Base-by-base conservation (phyloP, 2,888 invertebrate genomes). In the Omphaloscelis lunosa region DNA sequence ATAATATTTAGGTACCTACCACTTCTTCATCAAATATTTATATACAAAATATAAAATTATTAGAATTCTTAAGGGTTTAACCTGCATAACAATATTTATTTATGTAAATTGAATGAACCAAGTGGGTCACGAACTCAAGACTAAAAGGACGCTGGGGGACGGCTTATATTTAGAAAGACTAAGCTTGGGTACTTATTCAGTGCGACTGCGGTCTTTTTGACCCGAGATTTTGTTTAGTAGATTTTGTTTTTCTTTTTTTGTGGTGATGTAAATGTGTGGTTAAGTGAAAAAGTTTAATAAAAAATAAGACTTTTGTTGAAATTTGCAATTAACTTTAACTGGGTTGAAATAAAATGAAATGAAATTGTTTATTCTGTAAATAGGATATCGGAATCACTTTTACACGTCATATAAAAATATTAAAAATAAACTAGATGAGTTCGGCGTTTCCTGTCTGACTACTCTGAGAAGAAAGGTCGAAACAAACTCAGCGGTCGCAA, bases 41-140 rank as follows among this genome's bases (percentile, higher is more conserved):
- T 48, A 51, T 48, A 5, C 29, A 59, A 6, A 23, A 67, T 58
- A 48, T 9, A 15, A 45, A 39, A 45, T 27, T n/a, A 67, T 58
- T 20, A 27, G 7, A 20, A 20, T n/a, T 62, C 15, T 20, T 17
- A 2, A 34, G 29, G n/a, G 27, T 29, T 8, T 58, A n/a, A 23
- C 45, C 27, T 70, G 48, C 59, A 51, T 51, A 53, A 61, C 41
- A 61, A 68, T 68, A 63, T 83, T 68, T 71, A 62, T 66, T 48
- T 56, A 69, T 77, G 71, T 71, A 85, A 76, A 84, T 73, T 67
- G 45, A 34, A 69, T 67, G 20, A 72, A 29, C 6, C 29, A 73
- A 72, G 51, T 72, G 48, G 77, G 73, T 83, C 85, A 62, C 2
- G 68, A 51, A 41, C 39, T 59, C 61, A n/a, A 29, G 48, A 34